Percentiles rank a stretch among this genome's conserved stretches.
These are phyloP conservation scores for Mobula hypostoma DNA, from an alignment of 2,113 vertebrate species.

Conservation along the genomic window DNA sequence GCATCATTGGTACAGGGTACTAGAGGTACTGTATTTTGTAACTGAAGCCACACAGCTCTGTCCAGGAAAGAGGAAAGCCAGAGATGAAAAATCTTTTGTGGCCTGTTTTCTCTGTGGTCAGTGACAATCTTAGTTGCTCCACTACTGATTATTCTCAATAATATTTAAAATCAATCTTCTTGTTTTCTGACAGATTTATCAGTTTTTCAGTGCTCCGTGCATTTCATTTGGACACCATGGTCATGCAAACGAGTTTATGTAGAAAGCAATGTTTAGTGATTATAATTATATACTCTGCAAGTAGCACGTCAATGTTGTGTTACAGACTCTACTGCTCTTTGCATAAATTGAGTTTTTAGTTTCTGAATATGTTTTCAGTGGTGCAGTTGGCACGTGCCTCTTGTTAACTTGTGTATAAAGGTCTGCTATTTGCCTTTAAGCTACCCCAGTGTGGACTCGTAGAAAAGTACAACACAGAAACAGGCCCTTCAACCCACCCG, in stretches of 20 bases:
- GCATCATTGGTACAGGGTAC: no score
- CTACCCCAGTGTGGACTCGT: background rate
- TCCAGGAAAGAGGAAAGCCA: no score
- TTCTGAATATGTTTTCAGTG: background rate
- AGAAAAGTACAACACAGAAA: no score
- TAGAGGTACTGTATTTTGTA: no score
- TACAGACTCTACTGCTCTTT: background rate
- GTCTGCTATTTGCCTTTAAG: background rate
- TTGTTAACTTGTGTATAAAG: background rate
- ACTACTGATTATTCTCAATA: no score
- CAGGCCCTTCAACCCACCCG: no score
- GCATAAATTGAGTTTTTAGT: background rate
- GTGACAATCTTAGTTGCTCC: no score
- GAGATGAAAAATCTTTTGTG: no score
- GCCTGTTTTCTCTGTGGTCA: no score
- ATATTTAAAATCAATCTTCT: no score
- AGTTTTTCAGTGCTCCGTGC: background rate
- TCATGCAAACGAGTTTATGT: background rate
- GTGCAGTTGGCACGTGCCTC: background rate
- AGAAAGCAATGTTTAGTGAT: background rate
- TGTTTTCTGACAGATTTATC: no score
- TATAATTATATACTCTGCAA: background rate
- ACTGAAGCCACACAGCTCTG: no score
- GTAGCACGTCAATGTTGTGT: background rate
- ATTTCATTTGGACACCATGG: background rate